Evolutionary conservation across 1,140 invertebrate genomes (phyloP), one percentile per base, ranked within the genome.

Genomic region (Macrobrachium rosenbergii): DNA sequence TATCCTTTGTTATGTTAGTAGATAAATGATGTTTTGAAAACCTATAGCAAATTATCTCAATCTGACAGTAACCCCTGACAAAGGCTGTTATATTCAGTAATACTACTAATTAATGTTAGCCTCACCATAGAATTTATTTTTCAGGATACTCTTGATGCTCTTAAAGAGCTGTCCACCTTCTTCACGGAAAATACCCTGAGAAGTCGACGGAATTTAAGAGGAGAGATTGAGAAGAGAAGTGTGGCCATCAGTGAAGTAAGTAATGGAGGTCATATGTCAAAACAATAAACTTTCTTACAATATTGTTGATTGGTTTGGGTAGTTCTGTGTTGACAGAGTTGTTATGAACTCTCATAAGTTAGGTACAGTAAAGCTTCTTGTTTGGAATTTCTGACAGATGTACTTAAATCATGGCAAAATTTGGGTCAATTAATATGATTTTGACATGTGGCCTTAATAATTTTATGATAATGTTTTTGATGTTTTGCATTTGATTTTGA

Each of bases 151-250:
- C 67, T 98, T 28, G 96, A 97, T 91, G 96, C 96, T 2, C 92
- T 98, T 1, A 95, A 95, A 90, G 96, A 96, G 88, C 91, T 98
- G 28, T 97, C 96, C 63, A 94, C 94, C 17, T 96, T 98, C 91
- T 97, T 98, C 90, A 95, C 93, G 2, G 96, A 98, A 91, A 98
- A 99, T 91, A 97, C 95, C n/a, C 92, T 98, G 2, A 94, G 96
- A 89, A 95, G 95, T 45, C 93, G 97, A 88, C 93, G 97, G 91
- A 97, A 97, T 92, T 93, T 99, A 52, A 94, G 97, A 28, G 97
- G 96, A 92, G 96, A 98, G 93, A 98, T 99, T 90, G 98, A 99
- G 92, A 97, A 96, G 92, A 93, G 95, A 88, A 96, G 95, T 91
- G 92, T 97, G 82, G 92, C 93, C 23, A 96, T 97, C 60, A 96